phyloP scores from a whole-genome alignment of 2,113 vertebrate genomes.

The Eclectus roratus region DNA sequence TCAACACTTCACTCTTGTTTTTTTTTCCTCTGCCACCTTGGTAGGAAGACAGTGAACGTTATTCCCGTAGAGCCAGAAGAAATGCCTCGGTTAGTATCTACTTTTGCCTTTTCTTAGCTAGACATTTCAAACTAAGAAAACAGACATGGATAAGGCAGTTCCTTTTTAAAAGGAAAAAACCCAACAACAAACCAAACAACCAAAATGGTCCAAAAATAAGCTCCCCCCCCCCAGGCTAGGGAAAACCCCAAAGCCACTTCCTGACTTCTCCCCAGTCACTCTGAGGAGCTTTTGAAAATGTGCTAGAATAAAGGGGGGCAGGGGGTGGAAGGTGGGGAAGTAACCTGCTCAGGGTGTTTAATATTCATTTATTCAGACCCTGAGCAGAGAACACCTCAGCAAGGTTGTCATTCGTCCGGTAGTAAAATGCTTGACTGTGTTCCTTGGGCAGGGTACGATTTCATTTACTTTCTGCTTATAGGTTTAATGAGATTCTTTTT shows the following conservation, averaged over 20 bases:
- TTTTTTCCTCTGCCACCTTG: constrained; percentile 53
- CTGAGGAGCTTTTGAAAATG: not conserved
- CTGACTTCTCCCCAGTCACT: not conserved
- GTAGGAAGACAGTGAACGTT: constrained; percentile 96
- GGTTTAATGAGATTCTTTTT: not conserved
- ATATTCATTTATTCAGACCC: not conserved
- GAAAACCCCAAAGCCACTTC: not conserved
- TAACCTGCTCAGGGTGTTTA: not conserved
- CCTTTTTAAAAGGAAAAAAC: not conserved
- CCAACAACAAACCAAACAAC: not conserved
- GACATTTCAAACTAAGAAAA: not conserved
- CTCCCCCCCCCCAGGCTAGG: not conserved
- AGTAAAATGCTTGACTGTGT: not conserved
- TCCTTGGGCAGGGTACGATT: not conserved
- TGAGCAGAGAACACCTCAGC: not conserved
- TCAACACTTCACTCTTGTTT: constrained; percentile 36
- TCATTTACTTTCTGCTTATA: not conserved
- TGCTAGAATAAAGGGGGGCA: not conserved
- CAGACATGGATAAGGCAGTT: not conserved
- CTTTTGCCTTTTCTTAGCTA: not conserved
- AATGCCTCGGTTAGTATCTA: constrained; percentile 87
- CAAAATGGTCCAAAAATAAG: not conserved
- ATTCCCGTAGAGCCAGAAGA: constrained; percentile 83
- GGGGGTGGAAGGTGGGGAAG: not conserved
- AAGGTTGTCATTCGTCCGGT: not conserved